These are phyloP conservation scores for Sitodiplosis mosellana DNA, from an alignment of 1,140 invertebrate species.

Conservation along the genomic window DNA sequence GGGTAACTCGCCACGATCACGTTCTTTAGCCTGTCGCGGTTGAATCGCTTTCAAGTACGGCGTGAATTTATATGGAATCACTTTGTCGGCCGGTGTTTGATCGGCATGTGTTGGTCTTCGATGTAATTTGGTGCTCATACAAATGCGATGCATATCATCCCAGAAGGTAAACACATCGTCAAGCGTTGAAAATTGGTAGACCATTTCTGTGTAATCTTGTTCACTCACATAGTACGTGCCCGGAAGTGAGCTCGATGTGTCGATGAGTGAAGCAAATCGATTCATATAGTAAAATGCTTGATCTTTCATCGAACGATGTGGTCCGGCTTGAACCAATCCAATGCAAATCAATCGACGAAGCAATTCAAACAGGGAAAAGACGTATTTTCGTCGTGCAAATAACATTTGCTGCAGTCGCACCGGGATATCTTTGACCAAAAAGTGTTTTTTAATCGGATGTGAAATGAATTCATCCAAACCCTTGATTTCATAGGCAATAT, in stretches of 20 bases:
- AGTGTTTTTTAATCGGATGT: conserved; percentile 48
- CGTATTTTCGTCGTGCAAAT: neutral
- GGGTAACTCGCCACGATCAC: conserved; percentile 35
- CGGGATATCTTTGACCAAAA: conserved; percentile 37
- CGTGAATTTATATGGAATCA: conserved; percentile 11
- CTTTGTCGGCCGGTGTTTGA: conserved; percentile 25
- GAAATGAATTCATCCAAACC: conserved; percentile 39
- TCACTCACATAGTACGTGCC: conserved; percentile 43
- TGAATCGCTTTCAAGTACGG: conserved; percentile 5
- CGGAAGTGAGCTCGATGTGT: conserved; percentile 41
- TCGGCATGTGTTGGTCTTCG: conserved; percentile 18
- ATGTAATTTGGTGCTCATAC: conserved; percentile 45
- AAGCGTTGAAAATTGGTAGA: conserved; percentile 34
- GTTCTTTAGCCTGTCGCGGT: conserved; percentile 8
- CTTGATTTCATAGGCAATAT: conserved; percentile 34
- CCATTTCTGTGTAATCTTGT: conserved; percentile 31
- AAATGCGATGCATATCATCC: conserved; percentile 47
- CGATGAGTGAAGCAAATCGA: conserved; percentile 34
- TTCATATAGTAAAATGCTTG: conserved; percentile 53
- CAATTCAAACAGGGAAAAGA: conserved; percentile 28
- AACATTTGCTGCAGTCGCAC: conserved; percentile 4
- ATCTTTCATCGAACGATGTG: conserved; percentile 37
- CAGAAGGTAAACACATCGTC: conserved; percentile 49
- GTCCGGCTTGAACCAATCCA: conserved; percentile 52
- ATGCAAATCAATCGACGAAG: conserved; percentile 38